A percentile compares a stretch with the other conserved stretches of the same genome.
Evolutionary conservation across 2,113 vertebrate genomes (phyloP).

Genomic region (Crotalus helleri): DNA sequence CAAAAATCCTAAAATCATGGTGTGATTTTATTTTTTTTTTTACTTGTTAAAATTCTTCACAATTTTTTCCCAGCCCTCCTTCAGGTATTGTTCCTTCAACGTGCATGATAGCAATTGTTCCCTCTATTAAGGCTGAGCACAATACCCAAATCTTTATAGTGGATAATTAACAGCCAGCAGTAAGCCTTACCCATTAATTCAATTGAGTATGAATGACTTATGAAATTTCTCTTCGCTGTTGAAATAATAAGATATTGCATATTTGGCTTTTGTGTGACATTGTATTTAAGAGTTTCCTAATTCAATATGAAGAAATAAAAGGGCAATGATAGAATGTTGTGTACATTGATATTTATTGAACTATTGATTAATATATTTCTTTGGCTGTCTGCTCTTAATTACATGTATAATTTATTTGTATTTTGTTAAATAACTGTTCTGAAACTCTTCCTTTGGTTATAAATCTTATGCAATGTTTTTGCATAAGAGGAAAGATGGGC

Average conservation of each 20-base stretch:
- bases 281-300: constrained; percentile 43
- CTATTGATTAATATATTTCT: constrained; percentile 48
- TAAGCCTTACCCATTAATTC: constrained; percentile 56
- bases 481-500: background rate
- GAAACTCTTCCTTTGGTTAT: background rate
- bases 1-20: constrained; percentile 22
- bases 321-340: constrained; percentile 35
- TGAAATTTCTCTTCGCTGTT: constrained; percentile 56
- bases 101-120: constrained; percentile 51
- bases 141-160: constrained; percentile 61
- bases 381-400: constrained; percentile 48
- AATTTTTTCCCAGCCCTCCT: constrained; percentile 38
- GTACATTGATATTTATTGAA: constrained; percentile 36
- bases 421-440: constrained; percentile 54
- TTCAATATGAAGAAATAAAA: constrained; percentile 50
- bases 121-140: constrained; percentile 56
- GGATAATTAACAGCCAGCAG: constrained; percentile 63
- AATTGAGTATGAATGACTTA: constrained; percentile 57
- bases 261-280: constrained; percentile 38
- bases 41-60: constrained; percentile 53
- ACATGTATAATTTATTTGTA: constrained; percentile 60
- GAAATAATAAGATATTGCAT: constrained; percentile 51
- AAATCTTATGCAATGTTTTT: background rate
- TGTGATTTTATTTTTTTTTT: background rate
- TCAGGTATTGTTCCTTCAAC: constrained; percentile 46